A percentile compares a stretch with the other conserved stretches of the same genome.
phyloP scores from a whole-genome alignment of 2,113 vertebrate species.

The Callospermophilus lateralis region DNA sequence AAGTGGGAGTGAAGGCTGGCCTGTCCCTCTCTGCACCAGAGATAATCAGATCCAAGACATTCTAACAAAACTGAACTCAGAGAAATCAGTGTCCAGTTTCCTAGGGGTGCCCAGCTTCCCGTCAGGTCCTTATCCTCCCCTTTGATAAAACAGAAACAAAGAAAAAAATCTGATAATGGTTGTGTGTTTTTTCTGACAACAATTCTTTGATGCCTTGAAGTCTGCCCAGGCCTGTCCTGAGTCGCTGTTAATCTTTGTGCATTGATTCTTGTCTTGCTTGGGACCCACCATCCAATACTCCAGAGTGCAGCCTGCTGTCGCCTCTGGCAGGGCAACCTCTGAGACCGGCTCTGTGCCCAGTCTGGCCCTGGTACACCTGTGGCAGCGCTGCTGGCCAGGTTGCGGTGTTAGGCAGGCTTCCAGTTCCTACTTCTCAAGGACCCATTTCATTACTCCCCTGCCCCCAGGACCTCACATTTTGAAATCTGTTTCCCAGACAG shows the following conservation, averaged over 20 bases:
- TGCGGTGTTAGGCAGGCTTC: not conserved
- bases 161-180: not conserved
- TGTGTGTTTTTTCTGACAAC: not conserved
- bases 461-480: not conserved
- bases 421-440: not conserved
- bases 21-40: not conserved
- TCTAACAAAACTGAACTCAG: not conserved
- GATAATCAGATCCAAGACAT: not conserved
- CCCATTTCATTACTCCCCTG: not conserved
- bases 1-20: not conserved
- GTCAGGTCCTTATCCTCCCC: not conserved
- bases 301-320: too few species aligned
- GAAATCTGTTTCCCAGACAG: constrained; percentile 34
- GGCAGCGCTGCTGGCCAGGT: rapidly evolving
- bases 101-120: not conserved
- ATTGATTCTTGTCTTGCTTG: not conserved
- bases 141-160: not conserved
- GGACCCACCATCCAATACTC: not conserved
- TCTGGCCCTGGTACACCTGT: not conserved
- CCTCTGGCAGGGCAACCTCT: rapidly evolving
- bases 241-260: not conserved
- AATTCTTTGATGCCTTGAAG: not conserved
- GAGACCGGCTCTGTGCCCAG: not conserved
- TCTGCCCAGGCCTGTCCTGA: not conserved
- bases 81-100: not conserved